Conservation (phyloP, 2,888 invertebrate genomes). For the Uropetala carovei region DNA sequence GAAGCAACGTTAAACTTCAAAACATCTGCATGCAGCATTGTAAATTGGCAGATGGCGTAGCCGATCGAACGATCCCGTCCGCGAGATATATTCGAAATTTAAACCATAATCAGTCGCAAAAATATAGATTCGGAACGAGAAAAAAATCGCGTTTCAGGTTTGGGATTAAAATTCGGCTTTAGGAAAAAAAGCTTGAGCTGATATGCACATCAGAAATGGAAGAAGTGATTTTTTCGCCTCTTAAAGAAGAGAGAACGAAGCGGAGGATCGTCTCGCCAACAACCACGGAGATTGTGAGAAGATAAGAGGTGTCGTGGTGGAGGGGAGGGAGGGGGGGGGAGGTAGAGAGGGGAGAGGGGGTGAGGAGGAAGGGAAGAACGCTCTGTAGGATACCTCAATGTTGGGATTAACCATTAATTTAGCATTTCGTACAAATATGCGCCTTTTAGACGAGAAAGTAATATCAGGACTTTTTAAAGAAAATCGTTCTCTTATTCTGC, state of each 20-base stretch:
- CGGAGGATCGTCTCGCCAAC: constrained; percentile 12
- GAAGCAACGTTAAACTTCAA: background rate
- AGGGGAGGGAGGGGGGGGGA: background rate
- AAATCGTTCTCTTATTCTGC: too few species aligned
- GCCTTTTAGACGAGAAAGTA: too few species aligned
- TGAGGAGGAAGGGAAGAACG: background rate
- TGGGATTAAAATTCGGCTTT: constrained; percentile 20
- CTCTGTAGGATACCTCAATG: too few species aligned
- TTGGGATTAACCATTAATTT: too few species aligned
- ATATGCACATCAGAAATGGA: constrained; percentile 13
- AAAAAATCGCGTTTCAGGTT: background rate
- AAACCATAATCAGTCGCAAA: constrained; percentile 37
- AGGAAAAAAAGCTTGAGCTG: background rate
- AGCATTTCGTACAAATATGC: too few species aligned
- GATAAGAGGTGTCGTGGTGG: too few species aligned
- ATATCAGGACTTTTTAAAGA: too few species aligned
- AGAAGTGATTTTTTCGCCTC: constrained; percentile 33
- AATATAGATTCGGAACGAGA: background rate
- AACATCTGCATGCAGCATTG: background rate
- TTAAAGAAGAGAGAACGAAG: constrained; percentile 35
- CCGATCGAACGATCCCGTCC: background rate
- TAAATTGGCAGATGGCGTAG: background rate
- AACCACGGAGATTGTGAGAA: constrained; percentile 8
- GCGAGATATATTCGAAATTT: constrained; percentile 44
- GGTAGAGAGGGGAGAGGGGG: background rate